Evolutionary conservation across 2,113 vertebrate species (phyloP), one percentile per base, ranked within the genome.

Genomic region (Oxyruncus cristatus): DNA sequence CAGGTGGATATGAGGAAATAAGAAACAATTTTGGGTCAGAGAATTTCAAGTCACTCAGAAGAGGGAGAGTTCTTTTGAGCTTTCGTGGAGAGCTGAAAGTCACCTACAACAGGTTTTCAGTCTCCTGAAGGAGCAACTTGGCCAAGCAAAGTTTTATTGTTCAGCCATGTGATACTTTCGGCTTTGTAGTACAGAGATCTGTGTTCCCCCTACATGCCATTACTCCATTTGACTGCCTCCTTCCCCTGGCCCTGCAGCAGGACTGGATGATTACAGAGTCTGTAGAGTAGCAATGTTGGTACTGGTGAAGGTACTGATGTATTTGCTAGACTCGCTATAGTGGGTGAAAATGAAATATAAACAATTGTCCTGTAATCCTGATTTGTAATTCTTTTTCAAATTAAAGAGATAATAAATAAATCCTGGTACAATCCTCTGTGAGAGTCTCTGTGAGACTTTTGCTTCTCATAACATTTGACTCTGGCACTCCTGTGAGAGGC

Each of bases 251-350:
- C 50, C 67, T 53, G 26, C 11, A 6, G 23, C 77, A 33, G 27
- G 46, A 35, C 41, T 75, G 73, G 46, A 16, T 63, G 61, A 49
- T 59, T 66, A 6, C 53, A 6, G 30, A 94, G 55, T 21, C 53
- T 84, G 16, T 19, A 50, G 18, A 58, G 80, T 49, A 72, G 32
- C 49, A 37, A 1, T 2, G 0, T 24, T 65, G 0, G 2, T 65
- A 13, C n/a, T 62, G 37, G 4, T n/a, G 28, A 66, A 70, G 42
- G 28, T 63, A 41, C 12, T n/a, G 66, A 33, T 63, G 8, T 67
- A 1, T 56, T 49, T 42, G 10, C 28, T 33, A 58, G 84, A 23
- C 39, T 53, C 1, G 0, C 19, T 46, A 0, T 19, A 28, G 14
- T 11, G 22, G 30, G 20, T 30, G 17, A 89, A 79, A 84, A 79